phyloP scores from a whole-genome alignment of 2,888 invertebrate genomes.

The Acleris sparsana region DNA sequence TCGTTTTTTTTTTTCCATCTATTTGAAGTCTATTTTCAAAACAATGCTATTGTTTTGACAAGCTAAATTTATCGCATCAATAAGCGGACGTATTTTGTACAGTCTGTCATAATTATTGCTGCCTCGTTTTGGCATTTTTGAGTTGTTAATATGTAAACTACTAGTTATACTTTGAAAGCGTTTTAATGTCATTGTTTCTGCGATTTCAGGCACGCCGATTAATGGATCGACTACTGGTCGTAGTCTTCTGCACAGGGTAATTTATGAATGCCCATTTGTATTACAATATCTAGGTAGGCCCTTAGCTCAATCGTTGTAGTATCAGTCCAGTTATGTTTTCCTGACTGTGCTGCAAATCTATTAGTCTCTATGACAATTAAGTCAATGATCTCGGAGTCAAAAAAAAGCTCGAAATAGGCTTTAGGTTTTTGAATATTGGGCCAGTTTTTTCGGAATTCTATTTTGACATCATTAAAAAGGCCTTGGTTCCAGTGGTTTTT shows the following conservation, averaged over 20 bases:
- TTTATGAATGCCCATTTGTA: constrained; percentile 40
- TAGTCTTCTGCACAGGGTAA: constrained; percentile 37
- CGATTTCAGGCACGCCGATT: constrained; percentile 36
- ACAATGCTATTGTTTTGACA: constrained; percentile 35
- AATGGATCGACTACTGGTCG: constrained; percentile 38
- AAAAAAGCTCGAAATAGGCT: no score
- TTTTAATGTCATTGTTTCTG: constrained; percentile 38
- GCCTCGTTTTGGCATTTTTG: constrained; percentile 33
- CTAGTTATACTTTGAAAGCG: constrained; percentile 30
- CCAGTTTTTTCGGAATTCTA: no score
- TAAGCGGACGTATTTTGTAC: constrained; percentile 37
- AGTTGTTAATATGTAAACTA: constrained; percentile 38
- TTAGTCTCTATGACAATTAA: no score
- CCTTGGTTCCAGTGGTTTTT: no score
- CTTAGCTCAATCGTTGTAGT: constrained; percentile 31
- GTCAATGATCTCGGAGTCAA: no score
- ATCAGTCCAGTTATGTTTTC: no score
- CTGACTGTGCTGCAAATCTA: no score
- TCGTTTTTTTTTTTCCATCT: no score
- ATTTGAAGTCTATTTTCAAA: no score
- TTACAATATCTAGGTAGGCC: constrained; percentile 38
- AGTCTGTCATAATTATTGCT: constrained; percentile 37
- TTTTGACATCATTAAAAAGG: no score
- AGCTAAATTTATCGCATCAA: constrained; percentile 28
- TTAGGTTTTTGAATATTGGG: no score